Percentiles rank a stretch among this genome's conserved stretches.
phyloP scores from a whole-genome alignment of 2,888 invertebrate species.

The Copidosoma aretas region DNA sequence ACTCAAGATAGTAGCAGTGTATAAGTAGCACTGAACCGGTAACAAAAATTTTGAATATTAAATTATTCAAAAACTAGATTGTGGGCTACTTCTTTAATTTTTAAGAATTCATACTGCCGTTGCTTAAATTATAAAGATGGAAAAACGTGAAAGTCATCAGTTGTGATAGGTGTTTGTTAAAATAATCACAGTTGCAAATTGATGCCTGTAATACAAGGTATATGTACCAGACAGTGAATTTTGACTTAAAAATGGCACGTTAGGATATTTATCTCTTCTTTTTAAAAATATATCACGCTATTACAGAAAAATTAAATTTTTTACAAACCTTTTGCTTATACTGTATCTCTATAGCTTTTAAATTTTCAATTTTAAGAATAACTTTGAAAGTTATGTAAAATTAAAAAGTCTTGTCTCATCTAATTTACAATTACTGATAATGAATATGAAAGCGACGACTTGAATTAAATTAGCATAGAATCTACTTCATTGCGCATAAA shows the following conservation, averaged over 20 bases:
- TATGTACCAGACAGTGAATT: constrained; percentile 33
- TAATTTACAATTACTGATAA: constrained; percentile 36
- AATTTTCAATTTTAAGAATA: constrained; percentile 37
- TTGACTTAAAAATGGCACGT: constrained; percentile 36
- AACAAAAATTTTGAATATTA: constrained; percentile 14
- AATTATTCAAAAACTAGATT: constrained; percentile 1
- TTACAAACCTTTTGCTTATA: constrained; percentile 34
- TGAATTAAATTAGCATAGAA: constrained; percentile 26
- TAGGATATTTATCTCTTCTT: constrained; percentile 21
- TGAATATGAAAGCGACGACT: constrained; percentile 29
- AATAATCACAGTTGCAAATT: constrained; percentile 7
- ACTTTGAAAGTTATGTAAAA: constrained; percentile 40
- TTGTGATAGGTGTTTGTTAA: too few relatives aligned
- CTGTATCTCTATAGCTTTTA: constrained; percentile 28
- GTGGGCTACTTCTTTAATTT: constrained; percentile 3
- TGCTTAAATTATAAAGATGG: constrained; percentile 5
- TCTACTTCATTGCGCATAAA: constrained; percentile 29
- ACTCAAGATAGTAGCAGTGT: constrained; percentile 17
- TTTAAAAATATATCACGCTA: constrained; percentile 37
- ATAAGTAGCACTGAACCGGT: constrained; percentile 12
- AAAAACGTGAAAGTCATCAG: not conserved
- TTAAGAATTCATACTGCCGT: constrained; percentile 20
- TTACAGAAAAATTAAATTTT: constrained; percentile 37
- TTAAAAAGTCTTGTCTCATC: constrained; percentile 39
- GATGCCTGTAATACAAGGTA: constrained; percentile 15